These are phyloP conservation scores for Hyperoplus lanceolatus DNA, from an alignment of 2,797 vertebrate genomes.

Conservation along the genomic window DNA sequence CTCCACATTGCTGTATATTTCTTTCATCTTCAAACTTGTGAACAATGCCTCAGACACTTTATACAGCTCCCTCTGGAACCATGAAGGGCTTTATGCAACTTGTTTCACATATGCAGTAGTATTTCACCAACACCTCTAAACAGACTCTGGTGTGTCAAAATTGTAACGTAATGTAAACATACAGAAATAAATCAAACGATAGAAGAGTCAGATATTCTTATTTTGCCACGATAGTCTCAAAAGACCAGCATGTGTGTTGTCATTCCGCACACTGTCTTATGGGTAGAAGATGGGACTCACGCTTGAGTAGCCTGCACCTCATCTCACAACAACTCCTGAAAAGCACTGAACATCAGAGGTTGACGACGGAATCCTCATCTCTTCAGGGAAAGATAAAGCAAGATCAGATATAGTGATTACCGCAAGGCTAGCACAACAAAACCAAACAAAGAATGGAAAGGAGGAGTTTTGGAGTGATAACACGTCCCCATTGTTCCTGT, in stretches of 20 bases:
- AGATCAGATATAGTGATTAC: constrained; percentile 34
- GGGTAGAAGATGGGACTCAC: constrained; percentile 27
- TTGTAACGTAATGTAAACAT: not conserved
- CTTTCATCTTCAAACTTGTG: not conserved
- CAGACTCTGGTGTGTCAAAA: not conserved
- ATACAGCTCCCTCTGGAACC: not conserved
- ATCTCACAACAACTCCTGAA: constrained; percentile 39
- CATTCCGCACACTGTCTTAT: not conserved
- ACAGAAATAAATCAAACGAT: not conserved
- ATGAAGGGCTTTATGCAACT: not conserved
- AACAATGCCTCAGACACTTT: accelerated
- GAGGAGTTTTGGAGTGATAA: constrained; percentile 38
- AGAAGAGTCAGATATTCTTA: not conserved
- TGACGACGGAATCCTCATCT: constrained; percentile 41
- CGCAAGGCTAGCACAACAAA: not conserved
- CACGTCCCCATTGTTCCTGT: constrained; percentile 35
- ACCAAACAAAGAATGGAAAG: constrained; percentile 1
- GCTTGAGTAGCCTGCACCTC: constrained; percentile 8
- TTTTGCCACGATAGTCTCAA: constrained; percentile 20
- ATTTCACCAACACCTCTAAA: no score
- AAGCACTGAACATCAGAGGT: constrained; percentile 29
- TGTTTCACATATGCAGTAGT: not conserved
- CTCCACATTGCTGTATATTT: not conserved
- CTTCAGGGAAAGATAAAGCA: constrained; percentile 46
- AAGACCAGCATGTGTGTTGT: not conserved